Base-by-base conservation (phyloP, 1,140 invertebrate genomes). In the Aphelinus certus region DNA sequence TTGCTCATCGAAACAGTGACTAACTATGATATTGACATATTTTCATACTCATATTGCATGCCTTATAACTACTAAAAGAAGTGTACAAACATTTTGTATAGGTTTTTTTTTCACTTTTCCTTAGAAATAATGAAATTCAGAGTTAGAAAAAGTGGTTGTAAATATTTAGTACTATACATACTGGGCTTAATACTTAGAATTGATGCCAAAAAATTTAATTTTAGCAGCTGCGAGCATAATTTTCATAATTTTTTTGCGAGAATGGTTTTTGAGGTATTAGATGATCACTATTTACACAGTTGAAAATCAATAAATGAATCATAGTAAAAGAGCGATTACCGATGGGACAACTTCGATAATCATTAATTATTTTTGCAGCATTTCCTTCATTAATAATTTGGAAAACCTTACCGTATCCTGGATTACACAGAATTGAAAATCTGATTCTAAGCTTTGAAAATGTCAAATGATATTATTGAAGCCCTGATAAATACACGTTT, bases 191-290 rank as follows among this genome's bases (percentile, higher is more conserved):
- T 61, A 58, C n/a, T 66, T 71, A 51, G 7, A 56, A 57, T 1
- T 63, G 48, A 65, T 57, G 66, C 47, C 2, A 67, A 57, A 53
- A 61, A 60, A 49, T 9, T 63, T 74, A 74, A 43, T 68, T 74
- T 55, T 67, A 47, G 65, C 64, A 79, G 63, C 67, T 48, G 47
- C 53, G 48, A 49, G 76, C 64, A 77, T 76, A 71, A 65, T 77
- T 75, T 78, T 69, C 71, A 47, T 75, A 73, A 73, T 78, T 75
- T 64, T 58, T 76, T 75, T 70, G 51, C 56, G 4, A 71, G 46
- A 65, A 68, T 63, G 9, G 65, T 43, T 75, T 67, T 57, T 65
- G 61, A 66, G 55, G 51, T 71, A 69, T 53, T 79, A 68, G 63
- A 51, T 61, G 73, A 69, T 79, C 61, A 67, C 49, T 75, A 56